A percentile compares a stretch with the other conserved stretches of the same genome.
Conservation (phyloP, 2,113 vertebrate genomes). For the Eurypyga helias region DNA sequence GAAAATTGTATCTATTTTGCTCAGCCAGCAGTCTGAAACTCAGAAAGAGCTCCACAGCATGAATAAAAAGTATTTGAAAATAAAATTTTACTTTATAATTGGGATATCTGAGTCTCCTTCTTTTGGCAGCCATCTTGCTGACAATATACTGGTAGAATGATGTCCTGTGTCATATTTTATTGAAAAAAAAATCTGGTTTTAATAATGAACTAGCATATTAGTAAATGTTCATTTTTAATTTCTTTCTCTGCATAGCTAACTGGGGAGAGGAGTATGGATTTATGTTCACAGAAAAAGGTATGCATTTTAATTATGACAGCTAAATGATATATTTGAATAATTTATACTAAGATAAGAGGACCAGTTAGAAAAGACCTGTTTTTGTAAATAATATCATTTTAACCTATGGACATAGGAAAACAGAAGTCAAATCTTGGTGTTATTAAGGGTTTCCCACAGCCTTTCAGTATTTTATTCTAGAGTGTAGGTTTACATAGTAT, state of each 20-base stretch:
- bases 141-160: not conserved
- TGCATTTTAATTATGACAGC: not conserved
- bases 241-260: not conserved
- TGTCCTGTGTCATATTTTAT: not conserved
- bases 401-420: not conserved
- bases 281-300: not conserved
- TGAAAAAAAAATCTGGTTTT: not conserved
- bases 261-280: not conserved
- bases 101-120: not conserved
- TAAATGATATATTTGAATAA: not conserved
- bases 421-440: not conserved
- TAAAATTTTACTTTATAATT: slow-evolving; percentile 38
- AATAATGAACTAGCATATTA: not conserved
- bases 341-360: not conserved
- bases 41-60: not conserved
- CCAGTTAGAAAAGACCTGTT: not conserved
- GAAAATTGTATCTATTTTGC: slow-evolving; percentile 7
- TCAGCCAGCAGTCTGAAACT: slow-evolving; percentile 25
- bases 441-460: not conserved
- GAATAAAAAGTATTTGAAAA: slow-evolving; percentile 23
- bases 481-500: not conserved
- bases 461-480: not conserved
- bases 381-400: not conserved
- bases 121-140: not conserved
- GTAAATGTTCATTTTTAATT: not conserved